phyloP scores from a whole-genome alignment of 2,888 invertebrate genomes.

The Xiphydria camelus region DNA sequence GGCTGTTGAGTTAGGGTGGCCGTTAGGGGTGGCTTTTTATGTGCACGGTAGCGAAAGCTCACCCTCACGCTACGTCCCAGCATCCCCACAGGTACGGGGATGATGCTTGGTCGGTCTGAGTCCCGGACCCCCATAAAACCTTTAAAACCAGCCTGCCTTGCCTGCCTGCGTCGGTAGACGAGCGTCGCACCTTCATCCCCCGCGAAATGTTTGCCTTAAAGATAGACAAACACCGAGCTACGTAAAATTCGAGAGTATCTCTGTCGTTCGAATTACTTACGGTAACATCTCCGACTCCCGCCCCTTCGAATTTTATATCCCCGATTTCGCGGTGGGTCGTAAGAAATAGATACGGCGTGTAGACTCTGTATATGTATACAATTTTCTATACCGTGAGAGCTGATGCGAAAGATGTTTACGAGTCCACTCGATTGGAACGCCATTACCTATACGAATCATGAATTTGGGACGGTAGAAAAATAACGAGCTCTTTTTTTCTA shows the following conservation, averaged over 20 bases:
- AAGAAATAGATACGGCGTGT: no score
- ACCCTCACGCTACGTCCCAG: constrained; percentile 1
- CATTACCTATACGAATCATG: no score
- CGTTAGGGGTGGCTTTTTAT: constrained; percentile 25
- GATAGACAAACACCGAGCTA: constrained; percentile 1
- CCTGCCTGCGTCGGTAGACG: not conserved
- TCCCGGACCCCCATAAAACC: not conserved
- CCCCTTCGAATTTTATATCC: no score
- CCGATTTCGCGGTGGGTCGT: no score
- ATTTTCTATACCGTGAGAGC: no score
- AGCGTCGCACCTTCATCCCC: not conserved
- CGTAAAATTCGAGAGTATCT: not conserved
- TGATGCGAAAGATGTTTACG: no score
- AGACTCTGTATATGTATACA: no score
- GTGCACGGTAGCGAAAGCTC: constrained; percentile 7
- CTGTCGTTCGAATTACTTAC: not conserved
- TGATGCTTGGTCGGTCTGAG: not conserved
- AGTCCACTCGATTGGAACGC: no score
- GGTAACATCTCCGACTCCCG: no score
- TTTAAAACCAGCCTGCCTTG: not conserved
- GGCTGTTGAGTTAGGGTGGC: constrained; percentile 4
- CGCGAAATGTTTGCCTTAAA: constrained; percentile 1
- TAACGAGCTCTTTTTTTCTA: no score
- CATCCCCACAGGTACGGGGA: constrained; percentile 1
- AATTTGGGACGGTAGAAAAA: no score